Conservation (phyloP, 1,140 invertebrate genomes). For the Hylaeus volcanicus region DNA sequence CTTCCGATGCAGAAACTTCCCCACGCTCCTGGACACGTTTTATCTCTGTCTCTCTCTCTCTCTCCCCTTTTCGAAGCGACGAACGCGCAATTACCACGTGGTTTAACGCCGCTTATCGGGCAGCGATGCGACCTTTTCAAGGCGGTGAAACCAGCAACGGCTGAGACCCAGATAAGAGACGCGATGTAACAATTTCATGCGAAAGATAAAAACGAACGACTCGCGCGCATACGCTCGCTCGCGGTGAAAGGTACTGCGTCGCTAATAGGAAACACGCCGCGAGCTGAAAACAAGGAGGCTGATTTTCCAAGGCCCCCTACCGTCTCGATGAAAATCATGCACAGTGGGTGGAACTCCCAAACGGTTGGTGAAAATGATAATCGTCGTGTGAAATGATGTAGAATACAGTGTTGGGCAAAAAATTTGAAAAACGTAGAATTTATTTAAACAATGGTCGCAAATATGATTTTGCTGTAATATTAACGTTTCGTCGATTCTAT, state of each 20-base stretch:
- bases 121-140: constrained; percentile 48
- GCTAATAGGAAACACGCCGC: constrained; percentile 30
- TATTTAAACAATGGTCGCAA: too few relatives aligned
- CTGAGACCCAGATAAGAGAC: constrained; percentile 31
- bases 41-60: background rate
- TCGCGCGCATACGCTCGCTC: background rate
- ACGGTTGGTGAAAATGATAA: too few relatives aligned
- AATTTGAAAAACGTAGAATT: too few relatives aligned
- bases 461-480: too few relatives aligned
- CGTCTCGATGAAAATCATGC: background rate
- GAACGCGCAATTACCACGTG: constrained; percentile 23
- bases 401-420: too few relatives aligned
- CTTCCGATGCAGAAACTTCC: constrained; percentile 5
- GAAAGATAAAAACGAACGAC: constrained; percentile 24
- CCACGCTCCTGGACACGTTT: too few relatives aligned
- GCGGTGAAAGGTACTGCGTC: constrained; percentile 37
- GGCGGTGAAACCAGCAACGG: constrained; percentile 35
- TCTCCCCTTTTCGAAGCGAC: background rate
- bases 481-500: too few relatives aligned
- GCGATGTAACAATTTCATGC: constrained; percentile 50
- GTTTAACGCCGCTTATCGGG: constrained; percentile 28
- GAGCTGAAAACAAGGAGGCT: background rate
- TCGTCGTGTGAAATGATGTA: too few relatives aligned
- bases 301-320: constrained; percentile 18
- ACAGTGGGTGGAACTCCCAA: too few relatives aligned